These are phyloP conservation scores for Sminthopsis crassicaudata DNA, from an alignment of 2,113 vertebrate species.

Conservation along the genomic window DNA sequence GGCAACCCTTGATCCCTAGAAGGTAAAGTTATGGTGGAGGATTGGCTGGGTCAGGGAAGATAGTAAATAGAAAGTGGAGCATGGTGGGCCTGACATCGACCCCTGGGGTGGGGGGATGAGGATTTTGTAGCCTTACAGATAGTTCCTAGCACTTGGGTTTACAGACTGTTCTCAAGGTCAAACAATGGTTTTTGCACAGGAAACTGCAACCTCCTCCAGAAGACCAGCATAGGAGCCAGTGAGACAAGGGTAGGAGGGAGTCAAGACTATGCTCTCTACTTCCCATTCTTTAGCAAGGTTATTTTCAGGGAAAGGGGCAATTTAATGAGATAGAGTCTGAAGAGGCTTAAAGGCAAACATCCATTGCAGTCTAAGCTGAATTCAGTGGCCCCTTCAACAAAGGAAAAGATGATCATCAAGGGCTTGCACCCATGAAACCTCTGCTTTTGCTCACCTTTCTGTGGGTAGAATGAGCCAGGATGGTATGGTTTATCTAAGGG, in stretches of 20 bases:
- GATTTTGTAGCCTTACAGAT: background rate
- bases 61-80: background rate
- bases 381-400: background rate
- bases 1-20: background rate
- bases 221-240: too few species aligned
- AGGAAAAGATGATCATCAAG: background rate
- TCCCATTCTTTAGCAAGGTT: background rate
- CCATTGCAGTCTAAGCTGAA: background rate
- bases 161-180: background rate
- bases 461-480: background rate
- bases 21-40: background rate
- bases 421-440: background rate
- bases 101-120: background rate
- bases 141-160: background rate
- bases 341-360: background rate
- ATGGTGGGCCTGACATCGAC: too few species aligned
- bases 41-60: background rate
- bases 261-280: background rate
- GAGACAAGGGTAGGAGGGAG: background rate
- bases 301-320: background rate
- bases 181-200: background rate
- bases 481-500: background rate
- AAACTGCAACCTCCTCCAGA: background rate
- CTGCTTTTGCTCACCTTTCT: background rate
- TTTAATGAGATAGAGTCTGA: background rate